Conservation (phyloP, 1,140 invertebrate genomes). For the Psilanteris sp. region DNA sequence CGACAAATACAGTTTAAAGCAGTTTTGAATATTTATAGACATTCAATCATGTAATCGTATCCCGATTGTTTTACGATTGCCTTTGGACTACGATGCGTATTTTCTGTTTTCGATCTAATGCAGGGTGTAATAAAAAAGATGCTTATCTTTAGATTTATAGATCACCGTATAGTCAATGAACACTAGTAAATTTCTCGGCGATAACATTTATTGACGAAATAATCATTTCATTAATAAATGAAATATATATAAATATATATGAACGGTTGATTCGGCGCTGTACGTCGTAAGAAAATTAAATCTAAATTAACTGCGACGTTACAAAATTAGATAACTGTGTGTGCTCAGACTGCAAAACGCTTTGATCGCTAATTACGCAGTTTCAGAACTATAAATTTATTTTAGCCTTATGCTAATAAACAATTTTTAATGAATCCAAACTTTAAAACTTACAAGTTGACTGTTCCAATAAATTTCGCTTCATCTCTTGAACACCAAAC, state of each 20-base stretch:
- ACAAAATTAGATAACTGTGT: too few species aligned
- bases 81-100: background rate
- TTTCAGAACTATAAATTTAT: too few species aligned
- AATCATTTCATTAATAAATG: too few species aligned
- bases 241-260: too few species aligned
- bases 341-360: too few species aligned
- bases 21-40: slow-evolving; percentile 16
- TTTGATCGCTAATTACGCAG: too few species aligned
- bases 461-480: slow-evolving; percentile 7
- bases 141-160: slow-evolving; percentile 15
- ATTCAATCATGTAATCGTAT: slow-evolving; percentile 6
- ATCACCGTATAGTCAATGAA: background rate
- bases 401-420: too few species aligned
- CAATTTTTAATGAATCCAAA: background rate
- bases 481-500: slow-evolving; percentile 6
- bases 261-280: too few species aligned
- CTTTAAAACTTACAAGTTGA: slow-evolving; percentile 13
- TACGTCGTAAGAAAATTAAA: too few species aligned
- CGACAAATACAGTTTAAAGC: too few species aligned
- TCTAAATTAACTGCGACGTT: too few species aligned
- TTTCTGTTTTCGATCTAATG: slow-evolving; percentile 13
- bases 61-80: slow-evolving; percentile 18
- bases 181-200: background rate
- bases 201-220: background rate
- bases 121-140: slow-evolving; percentile 10